Evolutionary conservation across 2,888 invertebrate genomes (phyloP), one percentile per base, ranked within the genome.

Genomic region (Busseola fusca): DNA sequence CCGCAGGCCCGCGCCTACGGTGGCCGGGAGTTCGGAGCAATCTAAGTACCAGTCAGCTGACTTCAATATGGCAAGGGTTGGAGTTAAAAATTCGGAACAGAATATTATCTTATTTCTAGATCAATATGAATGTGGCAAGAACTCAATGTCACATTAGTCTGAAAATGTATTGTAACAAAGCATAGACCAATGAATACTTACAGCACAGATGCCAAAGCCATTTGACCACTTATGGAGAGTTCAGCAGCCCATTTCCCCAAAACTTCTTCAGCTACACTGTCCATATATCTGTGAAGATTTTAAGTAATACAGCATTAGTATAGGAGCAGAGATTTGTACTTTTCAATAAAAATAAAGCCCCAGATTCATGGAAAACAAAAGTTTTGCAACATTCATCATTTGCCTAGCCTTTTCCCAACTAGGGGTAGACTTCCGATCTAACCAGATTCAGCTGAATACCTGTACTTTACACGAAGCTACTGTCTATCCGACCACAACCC

Each of bases 251-350:
- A 95, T 52, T 82, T 73, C 0, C 57, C 45, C 12, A 95, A 79
- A 1, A 87, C 84, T 2, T 92, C 88, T 42, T 91, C 85, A 0
- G 93, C 94, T 60, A 94, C 87, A 64, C 91, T 93, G 67, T 94
- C 93, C 90, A 94, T 91, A 76, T 94, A 92, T 63, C 95, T 95
- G 84, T 93, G 78, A 69, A 71, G 30, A 68, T 48, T 40, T 57
- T 30, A 18, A 42, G 30, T 34, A 16, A 25, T 37, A 52, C 37
- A 18, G 4, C 4, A 18, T 50, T 45, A 30, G 14, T n/a, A n/a
- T 16, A 37, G 42, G n/a, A 54, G n/a, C 18, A 10, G 7, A 37
- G 4, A 5, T 60, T 27, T 34, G 21, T 45, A 42, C 5, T 42
- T 21, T 45, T 56, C 1, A 21, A 54, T 40, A 42, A 34, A 21